Evolutionary conservation across 2,797 vertebrate species (phyloP), one percentile per base, ranked within the genome.

Genomic region (Picus viridis): DNA sequence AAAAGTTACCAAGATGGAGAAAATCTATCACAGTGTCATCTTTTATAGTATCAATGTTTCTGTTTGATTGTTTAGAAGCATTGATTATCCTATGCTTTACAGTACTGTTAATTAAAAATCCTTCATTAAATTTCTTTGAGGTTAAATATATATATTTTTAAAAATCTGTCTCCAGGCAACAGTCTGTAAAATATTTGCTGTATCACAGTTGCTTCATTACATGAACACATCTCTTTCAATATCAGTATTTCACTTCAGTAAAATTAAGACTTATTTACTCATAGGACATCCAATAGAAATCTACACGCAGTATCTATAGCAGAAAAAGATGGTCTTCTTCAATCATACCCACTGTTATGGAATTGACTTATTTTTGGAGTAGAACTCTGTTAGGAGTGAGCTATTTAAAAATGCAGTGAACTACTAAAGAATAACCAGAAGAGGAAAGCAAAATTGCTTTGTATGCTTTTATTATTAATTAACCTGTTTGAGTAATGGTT

Each of bases 71-170:
- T 27, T 10, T 67, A 18, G 15, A 88, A 78, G 6, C 18, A 71
- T 61, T 23, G 49, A 75, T 83, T 83, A 64, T 77, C 43, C 84
- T 94, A 67, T 30, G 53, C 12, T 56, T 53, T 71, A 65, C 34
- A 65, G 29, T 83, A 83, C 58, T 70, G 2, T 70, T 90, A 85
- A 77, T 74, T 84, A 45, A 74, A 82, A 89, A 34, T 16, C 70
- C 27, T 74, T 90, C n/a, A 53, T 17, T 91, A 69, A 19, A 74
- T 92, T 92, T 94, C 39, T 41, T 82, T 89, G 29, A 61, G n/a
- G 90, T 26, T 80, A 91, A 75, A 89, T 78, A 82, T 43, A 43
- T 43, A 43, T 43, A 39, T 59, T 34, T 34, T 56, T 77, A 65
- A 76, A 61, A 73, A 69, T 8, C 7, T 2, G 61, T 41, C 43